Percentiles rank a stretch among this genome's conserved stretches.
Conservation (phyloP, 2,888 invertebrate genomes). For the Blomia tropicalis region DNA sequence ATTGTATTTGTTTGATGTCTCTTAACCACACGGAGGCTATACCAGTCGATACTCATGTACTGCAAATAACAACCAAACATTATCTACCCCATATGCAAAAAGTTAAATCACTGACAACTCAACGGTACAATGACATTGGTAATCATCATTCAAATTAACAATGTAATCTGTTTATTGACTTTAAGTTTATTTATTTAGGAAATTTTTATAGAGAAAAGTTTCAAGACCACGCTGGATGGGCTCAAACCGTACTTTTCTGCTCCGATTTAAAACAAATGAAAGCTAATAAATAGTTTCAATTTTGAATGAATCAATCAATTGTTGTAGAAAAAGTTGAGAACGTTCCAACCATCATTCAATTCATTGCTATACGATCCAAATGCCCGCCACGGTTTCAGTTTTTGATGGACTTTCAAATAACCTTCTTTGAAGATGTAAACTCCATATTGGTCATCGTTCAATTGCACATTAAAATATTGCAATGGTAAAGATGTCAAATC, state of each 20-base stretch:
- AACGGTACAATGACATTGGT: conserved; percentile 69
- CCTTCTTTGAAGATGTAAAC: background rate
- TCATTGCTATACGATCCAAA: background rate
- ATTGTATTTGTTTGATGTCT: conserved; percentile 94
- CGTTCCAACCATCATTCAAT: background rate
- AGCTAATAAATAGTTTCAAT: background rate
- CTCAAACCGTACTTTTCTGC: conserved; percentile 70
- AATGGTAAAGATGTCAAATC: background rate
- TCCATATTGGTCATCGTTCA: background rate
- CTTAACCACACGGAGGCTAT: conserved; percentile 68
- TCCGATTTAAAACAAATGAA: conserved; percentile 51
- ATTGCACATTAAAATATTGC: background rate
- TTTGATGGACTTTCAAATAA: background rate
- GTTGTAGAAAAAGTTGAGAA: background rate
- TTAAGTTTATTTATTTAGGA: conserved; percentile 32
- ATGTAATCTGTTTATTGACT: background rate
- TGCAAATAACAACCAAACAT: conserved; percentile 63
- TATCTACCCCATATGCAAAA: conserved; percentile 58
- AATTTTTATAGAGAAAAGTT: conserved; percentile 60
- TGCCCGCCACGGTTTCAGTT: background rate
- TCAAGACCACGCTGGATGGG: conserved; percentile 82
- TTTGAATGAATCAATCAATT: background rate
- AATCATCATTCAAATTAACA: background rate
- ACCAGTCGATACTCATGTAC: conserved; percentile 91
- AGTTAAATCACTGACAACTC: conserved; percentile 60